Percentiles rank a stretch among this genome's conserved stretches.
Conservation (phyloP, 2,888 invertebrate genomes). For the Pegoplata infirma region DNA sequence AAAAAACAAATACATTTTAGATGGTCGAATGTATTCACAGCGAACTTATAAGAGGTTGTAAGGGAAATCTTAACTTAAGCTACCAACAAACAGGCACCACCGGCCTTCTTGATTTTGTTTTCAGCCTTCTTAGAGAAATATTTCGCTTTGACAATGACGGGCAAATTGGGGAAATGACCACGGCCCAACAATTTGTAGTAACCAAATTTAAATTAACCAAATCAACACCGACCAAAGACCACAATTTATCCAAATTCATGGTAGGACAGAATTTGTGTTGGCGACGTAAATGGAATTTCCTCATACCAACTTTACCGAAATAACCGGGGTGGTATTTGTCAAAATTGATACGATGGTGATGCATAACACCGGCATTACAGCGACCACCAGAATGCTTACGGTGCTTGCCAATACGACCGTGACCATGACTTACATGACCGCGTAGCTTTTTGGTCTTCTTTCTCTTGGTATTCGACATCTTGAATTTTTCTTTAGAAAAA, state of each 20-base stretch:
- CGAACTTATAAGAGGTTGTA: slow-evolving; percentile 67
- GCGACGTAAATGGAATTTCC: slow-evolving; percentile 95
- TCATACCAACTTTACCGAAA: slow-evolving; percentile 99
- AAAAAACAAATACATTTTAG: slow-evolving; percentile 74
- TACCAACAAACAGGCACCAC: slow-evolving; percentile 97
- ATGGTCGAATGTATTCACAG: slow-evolving; percentile 70
- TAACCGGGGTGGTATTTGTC: slow-evolving; percentile 99
- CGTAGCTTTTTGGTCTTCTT: slow-evolving; percentile 99
- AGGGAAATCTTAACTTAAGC: slow-evolving; percentile 82
- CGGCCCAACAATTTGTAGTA: slow-evolving; percentile 99
- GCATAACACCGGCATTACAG: slow-evolving; percentile 99
- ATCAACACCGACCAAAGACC: slow-evolving; percentile 97
- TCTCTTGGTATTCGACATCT: slow-evolving; percentile 92
- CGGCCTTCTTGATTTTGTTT: slow-evolving; percentile 97
- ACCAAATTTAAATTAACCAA: slow-evolving; percentile 96
- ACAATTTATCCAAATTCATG: slow-evolving; percentile 96
- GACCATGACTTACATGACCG: slow-evolving; percentile 99
- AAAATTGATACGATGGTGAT: slow-evolving; percentile 99
- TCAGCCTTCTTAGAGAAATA: slow-evolving; percentile 99
- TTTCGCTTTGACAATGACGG: slow-evolving; percentile 99
- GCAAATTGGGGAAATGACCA: slow-evolving; percentile 96
- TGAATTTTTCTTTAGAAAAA: too few species aligned
- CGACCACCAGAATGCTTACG: slow-evolving; percentile 99
- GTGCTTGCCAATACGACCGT: slow-evolving; percentile 99
- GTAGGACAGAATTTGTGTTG: slow-evolving; percentile 96